These are phyloP conservation scores for Nansenia antarctica DNA, from an alignment of 2,113 vertebrate genomes.

Conservation along the genomic window DNA sequence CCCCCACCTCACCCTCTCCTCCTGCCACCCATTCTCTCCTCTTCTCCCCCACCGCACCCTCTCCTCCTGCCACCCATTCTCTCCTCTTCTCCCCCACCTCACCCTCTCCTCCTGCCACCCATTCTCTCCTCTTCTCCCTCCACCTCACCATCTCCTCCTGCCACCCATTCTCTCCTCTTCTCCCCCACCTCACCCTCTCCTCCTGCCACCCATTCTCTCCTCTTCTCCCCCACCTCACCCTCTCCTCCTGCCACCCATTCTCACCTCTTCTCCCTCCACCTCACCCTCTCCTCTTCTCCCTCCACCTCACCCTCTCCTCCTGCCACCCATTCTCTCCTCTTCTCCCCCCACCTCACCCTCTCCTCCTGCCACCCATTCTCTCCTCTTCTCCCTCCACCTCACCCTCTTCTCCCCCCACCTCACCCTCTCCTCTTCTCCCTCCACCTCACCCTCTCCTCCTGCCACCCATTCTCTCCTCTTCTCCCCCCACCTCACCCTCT, in stretches of 20 bases:
- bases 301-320: neutral
- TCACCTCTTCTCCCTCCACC: neutral
- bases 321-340: neutral
- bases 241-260: neutral
- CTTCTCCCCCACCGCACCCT: neutral
- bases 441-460: neutral
- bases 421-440: constrained; percentile 3
- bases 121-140: constrained; percentile 5
- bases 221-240: neutral
- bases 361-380: too few species aligned
- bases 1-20: neutral
- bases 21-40: neutral
- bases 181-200: neutral
- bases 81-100: neutral
- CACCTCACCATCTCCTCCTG: neutral
- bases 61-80: neutral
- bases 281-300: neutral
- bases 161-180: constrained; percentile 7
- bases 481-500: neutral
- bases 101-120: neutral
- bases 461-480: neutral
- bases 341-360: neutral
- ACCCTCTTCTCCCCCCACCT: neutral
- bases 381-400: neutral
- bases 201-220: neutral